Percentiles rank a stretch among this genome's conserved stretches.
These are phyloP conservation scores for Habroteleia sp. DNA, from an alignment of 2,888 invertebrate species.

Conservation along the genomic window DNA sequence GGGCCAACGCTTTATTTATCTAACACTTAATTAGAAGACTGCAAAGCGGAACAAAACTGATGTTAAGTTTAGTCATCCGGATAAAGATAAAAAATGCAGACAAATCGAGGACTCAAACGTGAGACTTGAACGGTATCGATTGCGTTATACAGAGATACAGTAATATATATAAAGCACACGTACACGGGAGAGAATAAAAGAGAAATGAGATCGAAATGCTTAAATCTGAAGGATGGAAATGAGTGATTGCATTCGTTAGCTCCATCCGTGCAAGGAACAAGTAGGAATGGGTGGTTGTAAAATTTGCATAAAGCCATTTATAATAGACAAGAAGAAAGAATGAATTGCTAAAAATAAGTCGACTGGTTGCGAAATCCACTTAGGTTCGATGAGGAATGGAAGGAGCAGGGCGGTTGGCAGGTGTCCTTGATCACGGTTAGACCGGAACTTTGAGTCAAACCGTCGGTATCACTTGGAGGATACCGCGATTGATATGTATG, in stretches of 20 bases:
- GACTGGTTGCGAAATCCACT: neutral
- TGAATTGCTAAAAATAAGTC: neutral
- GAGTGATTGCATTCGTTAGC: neutral
- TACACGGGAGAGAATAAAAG: too few relatives aligned
- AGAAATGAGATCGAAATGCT: neutral
- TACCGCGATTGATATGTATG: neutral
- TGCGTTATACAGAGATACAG: too few relatives aligned
- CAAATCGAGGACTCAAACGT: too few relatives aligned
- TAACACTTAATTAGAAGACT: too few relatives aligned
- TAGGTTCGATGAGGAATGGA: too few relatives aligned
- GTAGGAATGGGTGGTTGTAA: neutral
- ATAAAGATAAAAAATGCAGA: too few relatives aligned
- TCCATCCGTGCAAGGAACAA: neutral
- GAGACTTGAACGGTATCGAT: too few relatives aligned
- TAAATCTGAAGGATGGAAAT: neutral
- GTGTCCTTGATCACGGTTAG: slow-evolving; percentile 9
- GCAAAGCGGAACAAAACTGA: too few relatives aligned
- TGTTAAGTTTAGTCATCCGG: too few relatives aligned
- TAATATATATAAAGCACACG: too few relatives aligned
- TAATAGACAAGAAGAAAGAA: neutral
- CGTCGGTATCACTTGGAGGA: neutral
- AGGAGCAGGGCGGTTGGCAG: neutral
- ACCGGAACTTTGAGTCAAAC: neutral
- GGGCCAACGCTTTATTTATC: too few relatives aligned
- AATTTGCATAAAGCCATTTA: neutral